Base-by-base conservation (phyloP, 2,113 vertebrate species). In the Tauraco erythrolophus region DNA sequence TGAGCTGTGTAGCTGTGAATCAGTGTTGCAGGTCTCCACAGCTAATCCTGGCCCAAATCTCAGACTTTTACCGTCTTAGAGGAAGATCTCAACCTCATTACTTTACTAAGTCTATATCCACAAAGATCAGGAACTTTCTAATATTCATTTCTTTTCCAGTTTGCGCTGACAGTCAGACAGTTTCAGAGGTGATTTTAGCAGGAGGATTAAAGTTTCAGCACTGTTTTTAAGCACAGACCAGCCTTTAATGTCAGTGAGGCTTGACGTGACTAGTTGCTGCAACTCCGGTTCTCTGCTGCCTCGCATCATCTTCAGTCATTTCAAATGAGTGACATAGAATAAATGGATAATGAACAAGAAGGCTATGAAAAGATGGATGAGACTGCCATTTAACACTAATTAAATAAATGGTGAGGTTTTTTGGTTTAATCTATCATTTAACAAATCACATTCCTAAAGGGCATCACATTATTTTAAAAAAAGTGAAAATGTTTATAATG, bases 341-440 rank as follows among this genome's bases (percentile, higher is more conserved):
- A 89, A 54, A 35, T 24, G 9, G 11, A 25, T 61, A 57, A 76
- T 78, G 84, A 4, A 43, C 25, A 87, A 75, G 71, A 81, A 68
- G 19, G 14, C 64, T 51, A 8, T 61, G 64, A 35, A 61, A 81
- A 93, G 57, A 82, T 81, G 41, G 37, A 28, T 88, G 65, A 85
- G 51, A 30, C 54, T 88, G 69, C 60, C 72, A 33, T 92, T 94
- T 89, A 76, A 35, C 37, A 80, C 31, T 72, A 71, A 70, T 94
- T 94, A 92, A 96, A 78, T 75, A 84, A 94, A 91, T 48, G 6
- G n/a, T 64, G 54, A 81, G 35, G 16, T 1, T 78, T 93, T 93
- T 94, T 48, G 5, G 7, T 89, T 94, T 95, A 82, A 95, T 94
- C 65, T 22, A 11, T 87, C 46, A 50, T 90, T 91, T 89, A 87